Evolutionary conservation across 2,888 invertebrate species (phyloP), one percentile per base, ranked within the genome.

Genomic region (Cordilura impudica): DNA sequence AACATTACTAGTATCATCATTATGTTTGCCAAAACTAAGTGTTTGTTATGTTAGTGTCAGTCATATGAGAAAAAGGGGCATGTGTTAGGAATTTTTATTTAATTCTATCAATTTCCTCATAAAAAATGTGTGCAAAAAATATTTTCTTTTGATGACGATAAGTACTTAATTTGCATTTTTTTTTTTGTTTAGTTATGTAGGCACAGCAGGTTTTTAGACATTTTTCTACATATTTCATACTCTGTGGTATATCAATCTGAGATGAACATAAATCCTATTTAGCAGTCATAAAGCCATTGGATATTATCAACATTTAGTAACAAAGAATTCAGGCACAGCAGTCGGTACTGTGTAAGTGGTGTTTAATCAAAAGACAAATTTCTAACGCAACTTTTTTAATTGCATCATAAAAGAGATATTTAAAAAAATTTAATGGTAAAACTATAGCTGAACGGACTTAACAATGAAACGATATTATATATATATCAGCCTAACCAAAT

Each of bases 31-130:
- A 12, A 56, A 54, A 39, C 35, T 35, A 56, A 56, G 56, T 56
- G 56, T 56, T 56, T 58, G 31, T 58, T 58, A 58, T 58, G 56
- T 58, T 39, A 58, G 56, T 58, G 56, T 21, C 56, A 58, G 39
- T 58, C 56, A 58, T 58, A 39, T 14, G 8, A n/a, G 56, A 58
- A 18, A 39, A 58, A 58, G 56, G 56, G 56, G 35, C 21, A 58
- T 39, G 14, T 58, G 56, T 21, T 39, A 29, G 39, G 56, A 58
- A 39, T 58, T 58, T 58, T 58, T 21, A 58, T 58, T 58, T 58
- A 39, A 58, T 58, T 58, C 39, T 39, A 58, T 21, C 35, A 35
- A 58, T 58, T 56, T 58, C 39, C 21, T 19, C 14, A 12, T 14
- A 19, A 19, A n/a, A 54, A 18, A 19, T 39, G 35, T 58, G 1